These are phyloP conservation scores for Drosophila mayri DNA, from an alignment of 1,140 invertebrate species.

Conservation along the genomic window DNA sequence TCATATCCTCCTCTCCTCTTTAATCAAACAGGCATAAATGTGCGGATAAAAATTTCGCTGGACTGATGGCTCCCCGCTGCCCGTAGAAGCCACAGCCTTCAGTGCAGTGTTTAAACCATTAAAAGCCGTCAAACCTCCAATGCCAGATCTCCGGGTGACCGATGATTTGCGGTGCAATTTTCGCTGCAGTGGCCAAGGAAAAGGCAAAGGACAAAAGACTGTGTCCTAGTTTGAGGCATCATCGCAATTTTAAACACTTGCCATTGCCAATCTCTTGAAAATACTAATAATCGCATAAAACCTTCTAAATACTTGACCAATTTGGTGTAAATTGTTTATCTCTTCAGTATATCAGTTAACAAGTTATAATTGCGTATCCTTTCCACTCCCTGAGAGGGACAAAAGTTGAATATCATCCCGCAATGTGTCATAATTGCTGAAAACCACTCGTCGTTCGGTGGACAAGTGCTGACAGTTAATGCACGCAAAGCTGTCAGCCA, in stretches of 20 bases:
- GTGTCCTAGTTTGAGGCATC: background rate
- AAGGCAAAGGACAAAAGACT: too few species aligned
- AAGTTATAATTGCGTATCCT: background rate
- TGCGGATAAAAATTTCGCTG: constrained; percentile 15
- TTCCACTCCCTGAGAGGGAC: background rate
- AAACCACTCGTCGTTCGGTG: constrained; percentile 25
- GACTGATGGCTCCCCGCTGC: constrained; percentile 18
- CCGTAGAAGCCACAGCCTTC: constrained; percentile 43
- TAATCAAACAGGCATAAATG: constrained; percentile 65
- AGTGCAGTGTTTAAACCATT: constrained; percentile 51
- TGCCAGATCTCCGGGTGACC: constrained; percentile 1
- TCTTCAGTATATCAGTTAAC: background rate
- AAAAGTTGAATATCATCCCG: constrained; percentile 20
- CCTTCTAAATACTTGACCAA: background rate
- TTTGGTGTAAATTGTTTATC: background rate
- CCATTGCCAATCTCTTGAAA: background rate
- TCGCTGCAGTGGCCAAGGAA: background rate
- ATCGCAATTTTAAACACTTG: background rate
- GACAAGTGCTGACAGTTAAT: constrained; percentile 57
- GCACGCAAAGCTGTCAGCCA: constrained; percentile 40
- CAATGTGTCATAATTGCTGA: constrained; percentile 49
- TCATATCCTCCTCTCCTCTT: constrained; percentile 10
- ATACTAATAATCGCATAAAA: background rate
- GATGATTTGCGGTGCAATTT: background rate
- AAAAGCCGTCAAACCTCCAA: constrained; percentile 16